phyloP scores from a whole-genome alignment of 2,113 vertebrate genomes.

The Boulengeromyrus knoepffleri region DNA sequence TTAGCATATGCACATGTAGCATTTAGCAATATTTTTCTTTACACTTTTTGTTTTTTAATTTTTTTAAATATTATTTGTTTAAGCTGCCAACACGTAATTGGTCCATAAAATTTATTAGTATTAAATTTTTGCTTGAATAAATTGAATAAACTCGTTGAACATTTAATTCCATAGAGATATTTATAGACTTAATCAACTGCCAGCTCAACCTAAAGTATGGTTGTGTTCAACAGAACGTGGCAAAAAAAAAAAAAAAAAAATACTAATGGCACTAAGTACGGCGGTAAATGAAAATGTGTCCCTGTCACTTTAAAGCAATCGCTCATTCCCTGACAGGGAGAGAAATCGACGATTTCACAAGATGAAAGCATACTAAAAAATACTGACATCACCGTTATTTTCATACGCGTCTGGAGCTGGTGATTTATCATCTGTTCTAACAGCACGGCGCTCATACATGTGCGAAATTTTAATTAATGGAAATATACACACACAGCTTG shows the following conservation, averaged over 20 bases:
- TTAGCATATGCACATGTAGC: background rate
- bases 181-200: background rate
- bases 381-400: background rate
- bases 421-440: conserved; percentile 1
- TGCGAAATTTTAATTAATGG: conserved; percentile 8
- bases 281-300: background rate
- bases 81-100: background rate
- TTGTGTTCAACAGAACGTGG: background rate
- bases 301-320: conserved; percentile 3
- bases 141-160: background rate
- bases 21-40: background rate
- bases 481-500: conserved; percentile 1
- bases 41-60: background rate
- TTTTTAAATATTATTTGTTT: background rate
- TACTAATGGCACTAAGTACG: background rate
- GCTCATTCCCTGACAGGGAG: background rate
- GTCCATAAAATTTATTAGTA: background rate
- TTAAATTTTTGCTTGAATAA: background rate
- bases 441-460: conserved; percentile 4
- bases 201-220: background rate
- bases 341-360: background rate
- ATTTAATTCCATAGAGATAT: background rate
- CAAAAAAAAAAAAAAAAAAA: background rate
- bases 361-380: background rate
- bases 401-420: background rate